A percentile compares a stretch with the other conserved stretches of the same genome.
Conservation (phyloP, 2,113 vertebrate species). For the Nyctereutes procyonoides region DNA sequence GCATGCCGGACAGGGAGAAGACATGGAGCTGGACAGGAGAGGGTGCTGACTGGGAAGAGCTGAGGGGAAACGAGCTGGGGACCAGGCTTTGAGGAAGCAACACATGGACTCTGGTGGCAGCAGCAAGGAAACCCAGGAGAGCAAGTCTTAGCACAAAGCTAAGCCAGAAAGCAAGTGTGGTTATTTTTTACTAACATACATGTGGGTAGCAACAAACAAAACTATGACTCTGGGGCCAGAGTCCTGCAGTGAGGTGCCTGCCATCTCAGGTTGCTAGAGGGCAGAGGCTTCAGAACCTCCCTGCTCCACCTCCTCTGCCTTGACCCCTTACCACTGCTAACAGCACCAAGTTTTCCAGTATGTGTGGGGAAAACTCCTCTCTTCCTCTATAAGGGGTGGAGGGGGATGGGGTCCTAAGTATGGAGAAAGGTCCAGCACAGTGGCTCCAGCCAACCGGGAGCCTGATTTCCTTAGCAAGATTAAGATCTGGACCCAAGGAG, state of each 20-base stretch:
- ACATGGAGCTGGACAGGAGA: background rate
- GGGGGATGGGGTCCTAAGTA: background rate
- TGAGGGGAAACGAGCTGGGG: background rate
- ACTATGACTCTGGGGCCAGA: background rate
- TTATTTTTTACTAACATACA: background rate
- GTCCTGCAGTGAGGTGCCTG: background rate
- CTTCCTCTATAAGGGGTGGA: slow-evolving; percentile 55
- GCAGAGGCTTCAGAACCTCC: background rate
- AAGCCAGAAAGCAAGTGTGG: background rate
- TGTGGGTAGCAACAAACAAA: slow-evolving; percentile 16
- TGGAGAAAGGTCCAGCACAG: slow-evolving; percentile 51
- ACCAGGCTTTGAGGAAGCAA: background rate
- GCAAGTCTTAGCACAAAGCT: background rate
- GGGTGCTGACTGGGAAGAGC: background rate
- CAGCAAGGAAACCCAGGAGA: background rate
- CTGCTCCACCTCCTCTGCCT: background rate
- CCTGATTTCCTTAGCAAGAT: slow-evolving; percentile 82
- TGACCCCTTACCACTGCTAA: background rate
- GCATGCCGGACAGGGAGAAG: background rate
- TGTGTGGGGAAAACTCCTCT: slow-evolving; percentile 49
- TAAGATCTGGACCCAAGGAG: slow-evolving; percentile 76
- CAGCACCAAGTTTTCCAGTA: slow-evolving; percentile 69
- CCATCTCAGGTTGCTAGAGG: background rate
- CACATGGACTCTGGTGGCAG: background rate
- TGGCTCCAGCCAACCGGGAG: slow-evolving; percentile 76